Percentiles rank a stretch among this genome's conserved stretches.
Conservation (phyloP, 2,888 invertebrate genomes). For the Parochlus steinenii region DNA sequence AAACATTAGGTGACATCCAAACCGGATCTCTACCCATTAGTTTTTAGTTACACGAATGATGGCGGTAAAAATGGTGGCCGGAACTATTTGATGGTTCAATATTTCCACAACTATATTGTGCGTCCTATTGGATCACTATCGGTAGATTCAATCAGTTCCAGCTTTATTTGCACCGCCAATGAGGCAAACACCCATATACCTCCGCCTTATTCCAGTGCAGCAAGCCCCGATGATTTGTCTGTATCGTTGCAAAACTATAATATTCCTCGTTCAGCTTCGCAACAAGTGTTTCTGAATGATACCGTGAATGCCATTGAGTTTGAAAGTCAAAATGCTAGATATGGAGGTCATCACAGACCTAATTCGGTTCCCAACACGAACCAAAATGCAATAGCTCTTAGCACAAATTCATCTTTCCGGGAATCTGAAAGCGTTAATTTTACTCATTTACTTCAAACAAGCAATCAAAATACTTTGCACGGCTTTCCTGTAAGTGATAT, state of each 20-base stretch:
- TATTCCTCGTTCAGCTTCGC: conserved; percentile 42
- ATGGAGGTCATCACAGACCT: conserved; percentile 3
- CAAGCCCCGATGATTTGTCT: conserved; percentile 44
- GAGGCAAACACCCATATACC: conserved; percentile 73
- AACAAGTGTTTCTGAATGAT: conserved; percentile 26
- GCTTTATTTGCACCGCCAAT: conserved; percentile 72
- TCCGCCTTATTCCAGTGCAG: conserved; percentile 67
- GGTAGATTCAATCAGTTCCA: conserved; percentile 71
- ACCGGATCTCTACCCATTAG: conserved; percentile 69
- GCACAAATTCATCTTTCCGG: conserved; percentile 17
- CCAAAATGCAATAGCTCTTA: conserved; percentile 9
- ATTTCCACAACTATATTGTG: conserved; percentile 62
- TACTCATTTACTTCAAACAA: conserved; percentile 13
- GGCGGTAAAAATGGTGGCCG: conserved; percentile 51
- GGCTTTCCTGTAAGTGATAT: conserved; percentile 13
- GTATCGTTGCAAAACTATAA: conserved; percentile 18
- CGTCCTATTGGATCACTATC: conserved; percentile 61
- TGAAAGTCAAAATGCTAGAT: neutral
- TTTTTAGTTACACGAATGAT: conserved; percentile 61
- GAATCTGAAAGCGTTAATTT: conserved; percentile 23
- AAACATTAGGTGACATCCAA: conserved; percentile 60
- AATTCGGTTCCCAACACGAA: conserved; percentile 12
- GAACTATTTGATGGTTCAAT: conserved; percentile 71
- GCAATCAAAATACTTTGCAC: conserved; percentile 19
- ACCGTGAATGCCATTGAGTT: neutral